Conservation (phyloP, 2,797 vertebrate genomes). For the Leucoraja ocellata region DNA sequence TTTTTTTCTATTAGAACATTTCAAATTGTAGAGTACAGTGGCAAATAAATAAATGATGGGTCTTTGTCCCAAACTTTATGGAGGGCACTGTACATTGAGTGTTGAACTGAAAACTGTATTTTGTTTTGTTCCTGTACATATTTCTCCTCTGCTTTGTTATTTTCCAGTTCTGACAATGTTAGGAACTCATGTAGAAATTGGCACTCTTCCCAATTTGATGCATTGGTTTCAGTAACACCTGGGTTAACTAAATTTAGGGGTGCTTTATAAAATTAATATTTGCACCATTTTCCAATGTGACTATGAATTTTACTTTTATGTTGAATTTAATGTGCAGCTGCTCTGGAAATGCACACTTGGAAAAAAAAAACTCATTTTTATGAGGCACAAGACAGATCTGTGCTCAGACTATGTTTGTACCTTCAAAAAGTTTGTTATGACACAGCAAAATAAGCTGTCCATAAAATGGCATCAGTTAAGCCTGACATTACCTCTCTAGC, state of each 20-base stretch:
- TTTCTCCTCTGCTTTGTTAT: background rate
- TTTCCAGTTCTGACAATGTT: constrained; percentile 9
- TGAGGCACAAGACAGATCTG: background rate
- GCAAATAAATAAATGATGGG: too few relatives aligned
- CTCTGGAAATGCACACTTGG: background rate
- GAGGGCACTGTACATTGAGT: background rate
- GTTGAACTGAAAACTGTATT: background rate
- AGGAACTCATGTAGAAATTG: constrained; percentile 1
- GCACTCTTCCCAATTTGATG: background rate
- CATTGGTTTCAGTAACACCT: background rate
- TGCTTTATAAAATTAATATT: background rate
- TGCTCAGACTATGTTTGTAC: background rate
- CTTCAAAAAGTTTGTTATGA: background rate
- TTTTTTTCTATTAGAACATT: too few relatives aligned
- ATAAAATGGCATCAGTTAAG: constrained; percentile 23
- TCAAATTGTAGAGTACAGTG: too few relatives aligned
- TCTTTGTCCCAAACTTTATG: too few relatives aligned
- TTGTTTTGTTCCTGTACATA: background rate
- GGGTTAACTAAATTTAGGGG: background rate
- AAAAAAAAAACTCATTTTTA: background rate
- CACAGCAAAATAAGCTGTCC: background rate
- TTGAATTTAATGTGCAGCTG: background rate
- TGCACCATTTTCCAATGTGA: background rate
- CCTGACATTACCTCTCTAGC: constrained; percentile 2
- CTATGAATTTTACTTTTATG: background rate